phyloP scores from a whole-genome alignment of 2,888 invertebrate species.

The Microctonus aethiopoides region DNA sequence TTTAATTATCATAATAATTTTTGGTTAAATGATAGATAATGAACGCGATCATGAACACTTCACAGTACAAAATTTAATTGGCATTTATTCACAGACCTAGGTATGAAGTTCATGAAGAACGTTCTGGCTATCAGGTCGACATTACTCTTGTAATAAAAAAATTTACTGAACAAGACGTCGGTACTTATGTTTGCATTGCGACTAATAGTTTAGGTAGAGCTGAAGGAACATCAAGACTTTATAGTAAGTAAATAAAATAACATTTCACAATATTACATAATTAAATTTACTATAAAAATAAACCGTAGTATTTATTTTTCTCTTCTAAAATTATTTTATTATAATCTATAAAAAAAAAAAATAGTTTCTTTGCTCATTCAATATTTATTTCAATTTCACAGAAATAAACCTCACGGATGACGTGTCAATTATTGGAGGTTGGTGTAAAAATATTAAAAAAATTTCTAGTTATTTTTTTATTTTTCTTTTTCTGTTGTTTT shows the following conservation, averaged over 20 bases:
- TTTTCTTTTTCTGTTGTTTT: conserved; percentile 11
- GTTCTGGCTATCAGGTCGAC: conserved; percentile 78
- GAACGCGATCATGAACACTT: neutral
- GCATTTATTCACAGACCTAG: conserved; percentile 73
- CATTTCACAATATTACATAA: neutral
- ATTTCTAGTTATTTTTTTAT: neutral
- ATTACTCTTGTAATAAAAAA: conserved; percentile 78
- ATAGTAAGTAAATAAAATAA: conserved; percentile 69
- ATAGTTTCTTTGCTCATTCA: neutral
- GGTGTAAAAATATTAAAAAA: conserved; percentile 42
- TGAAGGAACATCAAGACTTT: conserved; percentile 80
- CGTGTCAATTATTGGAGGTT: conserved; percentile 73
- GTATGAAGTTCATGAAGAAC: conserved; percentile 78
- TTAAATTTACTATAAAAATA: too few species aligned
- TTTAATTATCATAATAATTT: neutral
- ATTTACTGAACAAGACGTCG: conserved; percentile 73
- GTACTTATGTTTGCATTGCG: conserved; percentile 83
- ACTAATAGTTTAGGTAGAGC: conserved; percentile 83
- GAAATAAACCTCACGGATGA: conserved; percentile 72
- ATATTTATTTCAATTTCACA: conserved; percentile 50
- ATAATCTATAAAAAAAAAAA: neutral
- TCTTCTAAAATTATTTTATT: conserved; percentile 1
- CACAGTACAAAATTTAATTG: neutral
- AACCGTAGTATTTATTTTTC: neutral
- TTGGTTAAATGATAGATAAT: neutral